Evolutionary conservation across 2,113 vertebrate genomes (phyloP), one percentile per base, ranked within the genome.

Genomic region (Spilogale gracilis): DNA sequence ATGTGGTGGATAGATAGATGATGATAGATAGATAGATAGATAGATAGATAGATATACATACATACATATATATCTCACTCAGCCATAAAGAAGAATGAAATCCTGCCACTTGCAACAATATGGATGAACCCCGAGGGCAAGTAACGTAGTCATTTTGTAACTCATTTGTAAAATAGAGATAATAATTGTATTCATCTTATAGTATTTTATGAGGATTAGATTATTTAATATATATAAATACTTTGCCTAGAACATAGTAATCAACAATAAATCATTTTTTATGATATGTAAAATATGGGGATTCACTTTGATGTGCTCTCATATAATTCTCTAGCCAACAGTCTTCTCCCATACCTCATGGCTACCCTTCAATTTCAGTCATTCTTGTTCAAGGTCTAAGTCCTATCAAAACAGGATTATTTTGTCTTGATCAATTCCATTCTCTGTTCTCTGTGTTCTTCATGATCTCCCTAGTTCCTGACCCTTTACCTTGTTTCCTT

Each of bases 311-410:
- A n/a, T 88, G 50, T 76, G 16, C 50, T 63, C 69, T 65, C 63
- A 32, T 65, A 83, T 23, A 50, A 38, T 54, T 89, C n/a, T 91
- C 38, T 32, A 32, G 82, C 9, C 76, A 82, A n/a, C 9, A 79
- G 20, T 7, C 18, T 78, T 21, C 23, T 9, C 9, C 21, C 1
- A 5, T 25, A 69, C 4, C 43, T 27, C 50, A 10, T 60, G 50
- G 71, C 30, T 67, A 38, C 25, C 1, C 8, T 17, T 30, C n/a
- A 73, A 7, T 48, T 76, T 25, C 13, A 69, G 60, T 69, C 30
- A 58, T 23, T 93, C 78, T 89, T 84, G 38, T 50, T 89, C 60
- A 89, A 89, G 38, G 48, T 96, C 58, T 67, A 58, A 76, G 21
- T 93, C 30, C 65, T 78, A 80, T 80, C 32, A 88, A 93, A 69